Evolutionary conservation across 1,140 invertebrate genomes (phyloP), one percentile per base, ranked within the genome.

Genomic region (Bombus huntii): DNA sequence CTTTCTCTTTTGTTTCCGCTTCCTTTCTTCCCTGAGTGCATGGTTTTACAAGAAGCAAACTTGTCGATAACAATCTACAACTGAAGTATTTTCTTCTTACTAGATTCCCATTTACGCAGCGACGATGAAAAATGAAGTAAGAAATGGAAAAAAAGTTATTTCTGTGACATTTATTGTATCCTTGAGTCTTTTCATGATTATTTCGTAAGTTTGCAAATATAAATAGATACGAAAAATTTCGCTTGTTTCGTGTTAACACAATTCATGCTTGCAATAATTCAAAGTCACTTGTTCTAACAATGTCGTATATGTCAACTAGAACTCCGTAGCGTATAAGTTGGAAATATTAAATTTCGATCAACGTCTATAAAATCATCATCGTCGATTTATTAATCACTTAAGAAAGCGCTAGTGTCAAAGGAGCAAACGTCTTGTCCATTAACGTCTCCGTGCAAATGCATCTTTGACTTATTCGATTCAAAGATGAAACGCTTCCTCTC

Each of bases 1-100:
- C 83, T 82, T 42, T 53, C 62, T 42, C 90, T 88, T 80, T 91
- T 85, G 86, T 87, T 90, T 87, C 73, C 86, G 83, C 85, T 47
- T 75, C 25, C 15, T 25, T 37, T 31, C 8, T 5, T 53, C 1
- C 13, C 13, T 9, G 34, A 39, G 1, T 12, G 13, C 15, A 28
- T 39, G 12, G 8, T 15, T 31, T 39, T 28, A 12, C 53, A n/a
- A 18, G 28, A 3, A 42, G 12, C 44, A 25, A 47, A 62, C 59
- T 62, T n/a, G 3, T 25, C 18, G 2, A 22, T 25, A 0, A 68
- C 66, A 37, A 4, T 10, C 18, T 47, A 47, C n/a, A 3, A n/a
- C 12, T 9, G 28, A 62, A 62, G 59, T 62, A 62, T 62, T 62
- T 62, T 13, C 4, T n/a, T 62, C 10, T 12, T 31, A 18, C 13